Percentiles rank a stretch among this genome's conserved stretches.
Conservation (phyloP, 2,888 invertebrate species). For the Synanthedon myopaeformis region DNA sequence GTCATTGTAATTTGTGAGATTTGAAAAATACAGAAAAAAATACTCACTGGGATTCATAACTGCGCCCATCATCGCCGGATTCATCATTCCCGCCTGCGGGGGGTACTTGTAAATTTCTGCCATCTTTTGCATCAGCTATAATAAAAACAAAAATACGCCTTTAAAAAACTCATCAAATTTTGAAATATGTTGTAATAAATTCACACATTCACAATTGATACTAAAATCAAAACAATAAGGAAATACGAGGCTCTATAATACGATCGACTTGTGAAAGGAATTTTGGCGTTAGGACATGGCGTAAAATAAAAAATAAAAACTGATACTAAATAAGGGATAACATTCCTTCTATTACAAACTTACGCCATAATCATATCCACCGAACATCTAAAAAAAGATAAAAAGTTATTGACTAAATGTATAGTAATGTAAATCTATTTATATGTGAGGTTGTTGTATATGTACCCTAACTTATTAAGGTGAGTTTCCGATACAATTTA, state of each 20-base stretch:
- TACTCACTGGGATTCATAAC: conserved; percentile 51
- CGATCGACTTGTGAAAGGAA: no score
- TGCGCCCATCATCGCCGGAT: conserved; percentile 50
- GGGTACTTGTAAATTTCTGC: conserved; percentile 52
- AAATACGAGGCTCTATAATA: no score
- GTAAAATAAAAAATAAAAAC: conserved; percentile 20
- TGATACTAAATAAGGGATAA: conserved; percentile 14
- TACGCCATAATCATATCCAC: conserved; percentile 70
- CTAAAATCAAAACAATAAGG: no score
- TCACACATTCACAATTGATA: no score
- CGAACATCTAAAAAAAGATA: conserved; percentile 58
- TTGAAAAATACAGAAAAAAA: neutral
- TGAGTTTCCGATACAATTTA: no score
- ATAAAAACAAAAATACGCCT: conserved; percentile 8
- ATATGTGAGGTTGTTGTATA: neutral
- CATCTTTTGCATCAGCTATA: conserved; percentile 63
- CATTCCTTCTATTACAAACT: conserved; percentile 38
- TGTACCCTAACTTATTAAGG: no score
- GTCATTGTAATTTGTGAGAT: no score
- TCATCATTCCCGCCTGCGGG: conserved; percentile 50
- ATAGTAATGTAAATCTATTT: neutral
- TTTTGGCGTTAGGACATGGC: conserved; percentile 14
- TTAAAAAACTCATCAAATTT: no score
- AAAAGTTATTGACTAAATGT: neutral
- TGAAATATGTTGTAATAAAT: no score